Evolutionary conservation across 2,888 invertebrate species (phyloP), one percentile per base, ranked within the genome.

Genomic region (Chloroclystis v-ata): DNA sequence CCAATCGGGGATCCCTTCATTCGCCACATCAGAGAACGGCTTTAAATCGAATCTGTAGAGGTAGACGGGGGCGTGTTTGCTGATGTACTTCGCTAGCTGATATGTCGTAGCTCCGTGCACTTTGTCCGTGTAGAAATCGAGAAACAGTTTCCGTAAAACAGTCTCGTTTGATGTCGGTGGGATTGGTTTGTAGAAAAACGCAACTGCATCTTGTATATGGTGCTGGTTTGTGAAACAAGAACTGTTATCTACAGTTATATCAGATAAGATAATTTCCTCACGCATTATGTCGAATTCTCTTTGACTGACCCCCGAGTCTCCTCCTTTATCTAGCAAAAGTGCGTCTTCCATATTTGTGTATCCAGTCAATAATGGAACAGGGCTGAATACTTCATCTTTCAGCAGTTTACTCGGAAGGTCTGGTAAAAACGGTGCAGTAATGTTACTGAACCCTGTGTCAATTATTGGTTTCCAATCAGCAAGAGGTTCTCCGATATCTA

Each of bases 291-390:
- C 90, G 55, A 92, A 92, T 56, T 90, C 90, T 29, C 78, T 79
- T 52, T 85, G 82, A 53, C 90, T 90, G 25, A 94, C 84, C 8
- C 90, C 91, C 1, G 91, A 89, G 28, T 92, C 90, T 38, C 90
- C 88, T 37, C 89, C 75, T 38, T 90, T 90, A 30, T 90, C 84
- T 14, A 90, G 72, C n/a, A 91, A 86, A 1, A 95, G 72, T 5
- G 92, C 93, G 60, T 94, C 93, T 78, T 95, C 95, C 92, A 95
- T 95, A 59, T 93, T 92, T 0, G 95, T 95, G 60, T 91, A 95
- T 0, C 94, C 94, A n/a, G 91, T 90, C 59, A 95, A 73, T 9
- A 95, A 65, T 0, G 95, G 94, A 0, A 95, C 92, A 43, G 92
- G 90, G 47, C 90, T 89, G 54, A 91, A 91, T 24, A 89, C 87